phyloP scores from a whole-genome alignment of 2,888 invertebrate species.

The Pherbina coryleti region DNA sequence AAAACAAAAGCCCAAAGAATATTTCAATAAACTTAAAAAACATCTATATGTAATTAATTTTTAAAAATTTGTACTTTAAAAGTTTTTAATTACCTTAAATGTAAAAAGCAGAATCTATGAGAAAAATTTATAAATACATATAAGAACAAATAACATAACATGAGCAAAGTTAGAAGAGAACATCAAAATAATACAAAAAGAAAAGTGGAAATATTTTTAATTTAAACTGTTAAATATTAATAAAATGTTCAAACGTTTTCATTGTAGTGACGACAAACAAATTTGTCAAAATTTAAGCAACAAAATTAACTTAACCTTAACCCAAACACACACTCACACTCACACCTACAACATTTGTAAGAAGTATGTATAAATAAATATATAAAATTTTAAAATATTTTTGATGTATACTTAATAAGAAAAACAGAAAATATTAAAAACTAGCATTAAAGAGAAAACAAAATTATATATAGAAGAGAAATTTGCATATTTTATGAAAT shows the following conservation, averaged over 20 bases:
- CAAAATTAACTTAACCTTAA: not conserved
- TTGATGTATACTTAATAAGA: constrained; percentile 31
- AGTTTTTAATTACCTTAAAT: constrained; percentile 2
- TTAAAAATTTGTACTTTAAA: constrained; percentile 32
- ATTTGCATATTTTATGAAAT: constrained; percentile 30
- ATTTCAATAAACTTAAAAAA: constrained; percentile 33
- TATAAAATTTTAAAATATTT: constrained; percentile 31
- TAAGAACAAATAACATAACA: constrained; percentile 38
- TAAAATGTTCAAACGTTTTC: constrained; percentile 14
- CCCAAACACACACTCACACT: not conserved
- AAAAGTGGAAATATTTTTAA: constrained; percentile 37
- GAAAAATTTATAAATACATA: constrained; percentile 45
- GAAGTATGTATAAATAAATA: constrained; percentile 17
- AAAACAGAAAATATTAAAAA: not conserved
- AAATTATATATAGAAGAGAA: constrained; percentile 12
- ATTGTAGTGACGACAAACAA: constrained; percentile 5
- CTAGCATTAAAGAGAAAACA: not conserved
- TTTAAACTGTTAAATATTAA: not conserved
- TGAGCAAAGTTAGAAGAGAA: no score
- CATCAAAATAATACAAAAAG: constrained; percentile 18
- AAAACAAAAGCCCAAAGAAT: constrained; percentile 25
- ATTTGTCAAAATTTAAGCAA: constrained; percentile 14
- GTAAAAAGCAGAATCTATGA: constrained; percentile 1
- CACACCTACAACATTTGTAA: constrained; percentile 24
- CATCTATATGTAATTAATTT: constrained; percentile 35